Evolutionary conservation across 2,888 invertebrate genomes (phyloP).

Genomic region (Pandemis heparana): DNA sequence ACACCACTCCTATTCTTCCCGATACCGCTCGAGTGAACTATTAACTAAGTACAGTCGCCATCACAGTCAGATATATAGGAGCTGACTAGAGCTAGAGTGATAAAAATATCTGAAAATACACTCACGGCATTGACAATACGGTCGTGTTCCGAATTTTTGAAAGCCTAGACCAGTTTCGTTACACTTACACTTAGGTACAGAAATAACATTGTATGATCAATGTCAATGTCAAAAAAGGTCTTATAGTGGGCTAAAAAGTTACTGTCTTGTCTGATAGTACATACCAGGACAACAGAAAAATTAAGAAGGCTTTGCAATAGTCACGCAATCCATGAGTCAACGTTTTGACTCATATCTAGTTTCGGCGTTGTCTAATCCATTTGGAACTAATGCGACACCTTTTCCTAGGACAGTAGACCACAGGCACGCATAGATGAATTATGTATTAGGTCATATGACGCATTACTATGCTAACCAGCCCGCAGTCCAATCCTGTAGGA

Average conservation of each 20-base stretch:
- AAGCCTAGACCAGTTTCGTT: no score
- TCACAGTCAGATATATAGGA: no score
- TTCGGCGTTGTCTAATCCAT: constrained; percentile 49
- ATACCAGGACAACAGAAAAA: constrained; percentile 3
- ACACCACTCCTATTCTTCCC: no score
- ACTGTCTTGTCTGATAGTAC: background rate
- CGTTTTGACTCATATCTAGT: constrained; percentile 44
- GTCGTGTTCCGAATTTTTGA: no score
- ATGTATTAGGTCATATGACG: constrained; percentile 55
- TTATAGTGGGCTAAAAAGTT: background rate
- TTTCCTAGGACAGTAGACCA: constrained; percentile 61
- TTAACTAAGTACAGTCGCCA: no score
- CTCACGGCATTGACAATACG: no score
- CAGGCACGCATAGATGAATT: constrained; percentile 55
- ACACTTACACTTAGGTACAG: no score
- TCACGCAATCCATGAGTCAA: constrained; percentile 38
- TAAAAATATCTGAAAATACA: no score
- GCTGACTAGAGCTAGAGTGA: no score
- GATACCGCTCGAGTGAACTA: no score
- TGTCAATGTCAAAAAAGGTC: background rate
- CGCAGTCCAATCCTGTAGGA: background rate
- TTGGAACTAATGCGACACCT: constrained; percentile 51
- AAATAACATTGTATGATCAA: background rate
- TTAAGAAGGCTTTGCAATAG: constrained; percentile 24
- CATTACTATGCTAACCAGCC: background rate